Percentiles rank a stretch among this genome's conserved stretches.
These are phyloP conservation scores for Callipepla squamata DNA, from an alignment of 2,113 vertebrate genomes.

Conservation along the genomic window DNA sequence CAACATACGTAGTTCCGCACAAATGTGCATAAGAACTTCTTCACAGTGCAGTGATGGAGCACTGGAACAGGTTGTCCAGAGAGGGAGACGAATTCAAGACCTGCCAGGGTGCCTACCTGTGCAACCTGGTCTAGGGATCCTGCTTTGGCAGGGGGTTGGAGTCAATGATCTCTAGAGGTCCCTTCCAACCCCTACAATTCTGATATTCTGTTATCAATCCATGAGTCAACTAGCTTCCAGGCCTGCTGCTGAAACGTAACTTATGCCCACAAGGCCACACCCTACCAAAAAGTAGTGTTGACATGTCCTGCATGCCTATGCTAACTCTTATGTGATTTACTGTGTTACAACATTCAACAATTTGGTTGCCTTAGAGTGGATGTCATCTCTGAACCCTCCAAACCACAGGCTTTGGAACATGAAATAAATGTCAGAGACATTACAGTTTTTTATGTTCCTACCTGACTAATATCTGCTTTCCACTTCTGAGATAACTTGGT, in stretches of 20 bases:
- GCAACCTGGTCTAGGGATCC: too few relatives aligned
- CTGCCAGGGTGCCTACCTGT: too few relatives aligned
- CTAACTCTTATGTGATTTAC: not conserved
- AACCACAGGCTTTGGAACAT: not conserved
- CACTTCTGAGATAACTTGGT: not conserved
- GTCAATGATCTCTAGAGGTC: too few relatives aligned
- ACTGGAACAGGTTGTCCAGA: too few relatives aligned
- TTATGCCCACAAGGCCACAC: not conserved
- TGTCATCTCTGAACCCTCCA: not conserved
- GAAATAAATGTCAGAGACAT: not conserved
- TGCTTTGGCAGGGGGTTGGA: too few relatives aligned
- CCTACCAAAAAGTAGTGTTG: not conserved
- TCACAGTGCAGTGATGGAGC: too few relatives aligned
- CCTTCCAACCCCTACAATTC: too few relatives aligned
- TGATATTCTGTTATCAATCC: too few relatives aligned
- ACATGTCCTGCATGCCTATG: not conserved
- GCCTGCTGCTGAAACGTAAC: not conserved
- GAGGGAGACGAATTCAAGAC: too few relatives aligned
- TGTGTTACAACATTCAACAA: not conserved
- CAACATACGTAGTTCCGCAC: too few relatives aligned
- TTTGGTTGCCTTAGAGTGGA: not conserved
- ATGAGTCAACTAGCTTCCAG: accelerated
- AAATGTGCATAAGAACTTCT: too few relatives aligned
- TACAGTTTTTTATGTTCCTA: not conserved
- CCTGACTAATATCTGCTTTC: not conserved